phyloP scores from a whole-genome alignment of 2,888 invertebrate genomes.

The Troglohyphantes excavatus region DNA sequence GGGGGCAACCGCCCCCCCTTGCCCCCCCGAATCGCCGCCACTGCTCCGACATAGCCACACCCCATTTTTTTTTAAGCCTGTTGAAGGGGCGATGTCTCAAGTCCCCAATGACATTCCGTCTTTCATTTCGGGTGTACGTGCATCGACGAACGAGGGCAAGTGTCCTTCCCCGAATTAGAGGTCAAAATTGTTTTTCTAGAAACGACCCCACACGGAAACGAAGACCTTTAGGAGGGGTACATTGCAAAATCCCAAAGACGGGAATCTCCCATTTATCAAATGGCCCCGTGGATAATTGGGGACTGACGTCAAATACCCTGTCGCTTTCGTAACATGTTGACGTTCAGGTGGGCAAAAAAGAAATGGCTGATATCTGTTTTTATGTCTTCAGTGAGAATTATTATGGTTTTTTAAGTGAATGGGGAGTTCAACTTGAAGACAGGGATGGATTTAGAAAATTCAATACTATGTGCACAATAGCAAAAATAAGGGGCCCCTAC shows the following conservation, averaged over 20 bases:
- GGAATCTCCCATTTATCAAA: not conserved
- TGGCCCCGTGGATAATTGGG: not conserved
- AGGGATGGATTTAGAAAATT: no score
- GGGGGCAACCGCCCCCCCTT: no score
- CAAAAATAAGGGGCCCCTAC: no score
- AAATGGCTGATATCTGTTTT: not conserved
- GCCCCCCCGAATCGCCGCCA: no score
- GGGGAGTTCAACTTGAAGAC: no score
- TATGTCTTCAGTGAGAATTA: not conserved
- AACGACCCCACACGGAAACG: not conserved
- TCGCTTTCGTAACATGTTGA: not conserved
- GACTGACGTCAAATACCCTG: not conserved
- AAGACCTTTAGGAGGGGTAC: not conserved
- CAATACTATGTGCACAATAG: no score
- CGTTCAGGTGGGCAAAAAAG: not conserved
- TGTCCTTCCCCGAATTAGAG: not conserved
- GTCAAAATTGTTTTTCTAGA: slow-evolving; percentile 9
- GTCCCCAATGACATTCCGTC: no score
- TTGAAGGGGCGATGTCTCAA: no score
- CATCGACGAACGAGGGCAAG: not conserved
- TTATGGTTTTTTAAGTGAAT: not conserved
- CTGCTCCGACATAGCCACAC: no score
- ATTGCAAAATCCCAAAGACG: not conserved
- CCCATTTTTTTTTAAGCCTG: no score
- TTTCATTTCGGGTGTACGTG: not conserved